Base-by-base conservation (phyloP, 2,888 invertebrate species). In the Spatulosminthurus flaviceps region DNA sequence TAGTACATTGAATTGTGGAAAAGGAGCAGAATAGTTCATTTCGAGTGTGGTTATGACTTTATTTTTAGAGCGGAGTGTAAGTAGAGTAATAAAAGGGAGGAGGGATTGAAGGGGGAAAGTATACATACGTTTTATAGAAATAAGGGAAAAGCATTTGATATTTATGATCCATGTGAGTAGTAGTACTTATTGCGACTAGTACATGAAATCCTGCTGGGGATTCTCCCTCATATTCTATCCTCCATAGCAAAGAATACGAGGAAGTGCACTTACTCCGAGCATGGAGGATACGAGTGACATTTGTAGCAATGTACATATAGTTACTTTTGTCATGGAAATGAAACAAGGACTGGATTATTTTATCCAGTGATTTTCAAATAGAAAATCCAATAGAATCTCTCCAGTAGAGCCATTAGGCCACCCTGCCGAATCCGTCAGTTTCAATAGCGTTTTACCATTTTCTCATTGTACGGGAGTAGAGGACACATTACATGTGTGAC, bases 331-430 rank as follows among this genome's bases (percentile, higher is more conserved):
- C 41, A 74, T 74, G 74, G 74, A 74, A 74, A 74, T 74, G 74
- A 74, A 61, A 61, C 34, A 74, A 74, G 71, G 43, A 42, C 43
- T 41, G 74, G 64, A 79, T 79, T 77, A 77, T 76, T 61, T 77
- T 79, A 72, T 77, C 77, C 72, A 77, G 79, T 77, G 79, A 77
- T 79, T 79, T 79, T 77, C 67, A 69, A 67, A 72, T 76, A 66
- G 79, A 64, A 79, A 79, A 79, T 79, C 77, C 79, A 79, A 79
- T 79, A 72, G 79, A 79, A 79, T 72, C 72, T 72, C 72, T 79
- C 72, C 75, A 71, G 77, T 71, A 75, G 76, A 64, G 75, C 79
- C 79, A 76, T 76, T 76, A 79, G 76, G 34, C 60, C 42, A 66
- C 66, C 66, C 75, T 66, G 66, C 66, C 73, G 4, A 76, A 22